phyloP scores from a whole-genome alignment of 2,888 invertebrate genomes.

The Hedychridium roseum region DNA sequence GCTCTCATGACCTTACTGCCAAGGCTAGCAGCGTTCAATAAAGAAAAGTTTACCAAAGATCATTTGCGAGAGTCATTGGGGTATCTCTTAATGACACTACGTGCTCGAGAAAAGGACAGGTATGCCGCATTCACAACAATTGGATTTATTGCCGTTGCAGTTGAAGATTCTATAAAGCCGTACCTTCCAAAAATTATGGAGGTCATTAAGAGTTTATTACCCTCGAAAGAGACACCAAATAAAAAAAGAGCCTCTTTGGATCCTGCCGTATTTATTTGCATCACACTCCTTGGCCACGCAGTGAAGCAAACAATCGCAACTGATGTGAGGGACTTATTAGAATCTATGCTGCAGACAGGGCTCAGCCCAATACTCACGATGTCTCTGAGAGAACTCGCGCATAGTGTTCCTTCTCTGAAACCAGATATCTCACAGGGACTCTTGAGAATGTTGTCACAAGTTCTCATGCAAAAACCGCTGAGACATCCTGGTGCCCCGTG shows the following conservation, averaged over 20 bases:
- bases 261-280: conserved; percentile 91
- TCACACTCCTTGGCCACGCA: conserved; percentile 89
- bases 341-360: conserved; percentile 92
- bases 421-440: conserved; percentile 92
- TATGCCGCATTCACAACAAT: conserved; percentile 89
- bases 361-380: conserved; percentile 90
- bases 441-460: conserved; percentile 86
- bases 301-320: conserved; percentile 79
- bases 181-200: conserved; percentile 88
- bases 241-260: conserved; percentile 81
- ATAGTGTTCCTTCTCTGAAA: conserved; percentile 86
- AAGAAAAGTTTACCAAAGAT: conserved; percentile 78
- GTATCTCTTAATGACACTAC: conserved; percentile 79
- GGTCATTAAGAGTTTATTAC: conserved; percentile 78
- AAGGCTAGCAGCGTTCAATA: conserved; percentile 91
- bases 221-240: conserved; percentile 78
- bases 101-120: conserved; percentile 84
- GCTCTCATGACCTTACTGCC: conserved; percentile 88
- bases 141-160: conserved; percentile 89
- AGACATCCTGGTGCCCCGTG: conserved; percentile 81
- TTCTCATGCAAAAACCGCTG: conserved; percentile 84
- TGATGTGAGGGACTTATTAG: conserved; percentile 85
- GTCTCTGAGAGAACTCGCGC: conserved; percentile 88
- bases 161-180: conserved; percentile 80
- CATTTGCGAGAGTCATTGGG: conserved; percentile 79